Percentiles rank a stretch among this genome's conserved stretches.
Evolutionary conservation across 2,113 vertebrate species (phyloP).

Genomic region (Acinonyx jubatus): DNA sequence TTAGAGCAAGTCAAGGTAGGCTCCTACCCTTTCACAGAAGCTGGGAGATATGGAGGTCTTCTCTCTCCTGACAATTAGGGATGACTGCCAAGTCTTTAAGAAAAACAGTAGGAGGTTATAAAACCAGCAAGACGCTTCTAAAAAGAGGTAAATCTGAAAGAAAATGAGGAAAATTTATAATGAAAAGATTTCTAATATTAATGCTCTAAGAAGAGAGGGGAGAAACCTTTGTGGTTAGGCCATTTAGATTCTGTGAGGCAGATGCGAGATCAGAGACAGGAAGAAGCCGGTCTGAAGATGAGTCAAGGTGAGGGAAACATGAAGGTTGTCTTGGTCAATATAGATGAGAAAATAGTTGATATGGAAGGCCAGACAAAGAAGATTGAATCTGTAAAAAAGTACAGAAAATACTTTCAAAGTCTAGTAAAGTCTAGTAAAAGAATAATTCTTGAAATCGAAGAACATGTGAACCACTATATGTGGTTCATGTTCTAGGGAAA

Average conservation of each 20-base stretch:
- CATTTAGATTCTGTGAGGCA: not conserved
- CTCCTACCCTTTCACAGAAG: not conserved
- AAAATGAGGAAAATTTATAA: not conserved
- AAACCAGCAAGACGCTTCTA: not conserved
- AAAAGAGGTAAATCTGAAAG: constrained; percentile 16
- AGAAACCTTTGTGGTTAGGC: not conserved
- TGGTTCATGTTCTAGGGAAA: not conserved
- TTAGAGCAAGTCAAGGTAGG: not conserved
- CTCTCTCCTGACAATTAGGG: not conserved
- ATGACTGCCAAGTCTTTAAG: not conserved
- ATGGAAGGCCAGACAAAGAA: not conserved
- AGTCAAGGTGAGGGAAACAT: not conserved
- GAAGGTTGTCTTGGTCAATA: not conserved
- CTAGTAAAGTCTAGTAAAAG: not conserved
- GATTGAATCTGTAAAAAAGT: not conserved
- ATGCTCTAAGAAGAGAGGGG: not conserved
- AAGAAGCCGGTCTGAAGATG: not conserved
- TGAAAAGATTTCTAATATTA: not conserved
- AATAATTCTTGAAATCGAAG: not conserved
- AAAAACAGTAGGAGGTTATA: not conserved
- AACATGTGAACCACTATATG: not conserved
- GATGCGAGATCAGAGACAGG: not conserved
- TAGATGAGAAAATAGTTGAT: not conserved
- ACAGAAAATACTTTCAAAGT: not conserved
- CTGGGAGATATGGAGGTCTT: not conserved